Evolutionary conservation across 2,797 vertebrate species (phyloP), one percentile per base, ranked within the genome.

Genomic region (Gambusia yucatana): DNA sequence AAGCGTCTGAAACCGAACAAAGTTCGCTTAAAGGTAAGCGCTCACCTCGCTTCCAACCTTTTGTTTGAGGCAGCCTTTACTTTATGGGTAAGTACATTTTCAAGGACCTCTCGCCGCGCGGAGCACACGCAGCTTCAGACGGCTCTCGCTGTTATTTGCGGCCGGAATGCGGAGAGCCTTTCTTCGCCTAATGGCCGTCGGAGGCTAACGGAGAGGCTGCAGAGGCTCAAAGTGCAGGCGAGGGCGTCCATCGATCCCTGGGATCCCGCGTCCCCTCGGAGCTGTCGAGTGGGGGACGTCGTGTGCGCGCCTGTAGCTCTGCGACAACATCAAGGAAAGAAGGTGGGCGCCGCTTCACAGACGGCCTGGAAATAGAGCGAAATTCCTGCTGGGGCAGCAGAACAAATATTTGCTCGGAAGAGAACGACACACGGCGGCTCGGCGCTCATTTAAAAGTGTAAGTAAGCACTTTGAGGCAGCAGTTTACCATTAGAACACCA

Each of bases 211-310:
- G 76, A 84, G 76, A 89, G 81, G 82, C 75, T 75, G 77, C 73
- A 70, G 79, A 73, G 75, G 73, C 80, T 65, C 13, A 1, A 77
- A 84, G 78, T 2, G 63, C 44, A 46, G 90, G 88, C 90, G 87
- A 90, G 80, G 63, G 82, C 84, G 84, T 81, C 86, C 89, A 90
- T 90, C 78, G 84, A 93, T 90, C 87, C 84, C 76, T 86, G 88
- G 88, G 85, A 85, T 79, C 87, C 86, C 16, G 78, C 82, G 86
- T 85, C 82, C 78, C 81, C 81, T 69, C 22, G 61, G 80, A 79
- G 91, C 80, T 83, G 73, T 77, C 72, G 81, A 85, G 75, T 76
- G 44, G 75, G 80, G 78, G 57, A n/a, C 33, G 46, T 3, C 44
- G 41, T 41, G 59, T n/a, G 50, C 48, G 57, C 33, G 22, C 4